phyloP scores from a whole-genome alignment of 2,888 invertebrate species.

The Melanostoma mellinum region DNA sequence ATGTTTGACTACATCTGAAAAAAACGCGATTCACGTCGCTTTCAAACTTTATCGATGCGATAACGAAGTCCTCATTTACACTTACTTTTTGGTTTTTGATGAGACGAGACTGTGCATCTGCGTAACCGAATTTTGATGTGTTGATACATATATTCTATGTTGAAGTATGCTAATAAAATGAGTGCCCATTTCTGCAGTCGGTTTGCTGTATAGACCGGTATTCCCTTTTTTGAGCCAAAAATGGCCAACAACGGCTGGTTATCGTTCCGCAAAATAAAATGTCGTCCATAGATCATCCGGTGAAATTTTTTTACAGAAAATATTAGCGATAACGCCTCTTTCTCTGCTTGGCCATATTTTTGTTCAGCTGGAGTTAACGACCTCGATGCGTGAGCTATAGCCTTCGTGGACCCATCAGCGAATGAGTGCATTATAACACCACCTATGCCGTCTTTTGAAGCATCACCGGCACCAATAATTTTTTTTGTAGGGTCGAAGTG shows the following conservation, averaged over 20 bases:
- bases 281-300: slow-evolving; percentile 4
- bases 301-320: slow-evolving; percentile 15
- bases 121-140: slow-evolving; percentile 55
- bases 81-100: slow-evolving; percentile 30
- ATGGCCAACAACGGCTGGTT: slow-evolving; percentile 78
- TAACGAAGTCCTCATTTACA: slow-evolving; percentile 32
- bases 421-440: slow-evolving; percentile 42
- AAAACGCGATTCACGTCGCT: no score
- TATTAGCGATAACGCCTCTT: slow-evolving; percentile 8
- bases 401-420: slow-evolving; percentile 13
- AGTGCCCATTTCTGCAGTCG: slow-evolving; percentile 76
- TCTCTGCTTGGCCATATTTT: slow-evolving; percentile 56
- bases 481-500: slow-evolving; percentile 37
- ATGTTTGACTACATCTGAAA: no score
- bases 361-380: slow-evolving; percentile 26
- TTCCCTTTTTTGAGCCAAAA: slow-evolving; percentile 74
- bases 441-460: slow-evolving; percentile 39
- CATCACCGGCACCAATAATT: slow-evolving; percentile 45
- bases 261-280: slow-evolving; percentile 75
- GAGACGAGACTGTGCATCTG: slow-evolving; percentile 60
- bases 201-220: slow-evolving; percentile 69
- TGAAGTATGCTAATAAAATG: slow-evolving; percentile 44
- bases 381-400: slow-evolving; percentile 21
- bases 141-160: slow-evolving; percentile 59
- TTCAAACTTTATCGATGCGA: slow-evolving; percentile 23